Conservation (phyloP, 2,888 invertebrate genomes). For the Marronus borbonicus region DNA sequence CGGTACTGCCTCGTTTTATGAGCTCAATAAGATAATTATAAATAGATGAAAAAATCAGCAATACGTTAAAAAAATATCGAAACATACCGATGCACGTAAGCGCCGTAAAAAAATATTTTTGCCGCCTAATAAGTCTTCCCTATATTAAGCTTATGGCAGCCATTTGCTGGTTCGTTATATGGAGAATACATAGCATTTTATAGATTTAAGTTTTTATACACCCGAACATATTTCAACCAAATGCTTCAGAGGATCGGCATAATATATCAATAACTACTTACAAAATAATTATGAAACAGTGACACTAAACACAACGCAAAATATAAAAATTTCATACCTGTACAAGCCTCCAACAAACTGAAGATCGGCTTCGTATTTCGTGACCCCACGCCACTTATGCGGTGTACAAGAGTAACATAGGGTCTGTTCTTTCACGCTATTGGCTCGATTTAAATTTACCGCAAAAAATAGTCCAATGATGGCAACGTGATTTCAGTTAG, state of each 20-base stretch:
- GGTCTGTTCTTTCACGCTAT: constrained; percentile 67
- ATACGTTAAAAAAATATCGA: constrained; percentile 61
- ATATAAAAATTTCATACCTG: constrained; percentile 77
- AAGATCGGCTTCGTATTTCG: constrained; percentile 76
- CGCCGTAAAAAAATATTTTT: constrained; percentile 60
- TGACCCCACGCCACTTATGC: constrained; percentile 78
- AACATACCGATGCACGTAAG: constrained; percentile 48
- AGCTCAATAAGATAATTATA: constrained; percentile 60
- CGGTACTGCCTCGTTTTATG: constrained; percentile 16
- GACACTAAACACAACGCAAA: constrained; percentile 72
- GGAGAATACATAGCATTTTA: constrained; percentile 66
- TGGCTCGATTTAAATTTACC: constrained; percentile 76
- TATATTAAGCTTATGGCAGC: constrained; percentile 74
- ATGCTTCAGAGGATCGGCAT: constrained; percentile 61
- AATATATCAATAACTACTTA: constrained; percentile 64
- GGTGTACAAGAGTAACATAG: constrained; percentile 73
- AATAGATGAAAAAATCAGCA: constrained; percentile 63
- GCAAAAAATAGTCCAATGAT: constrained; percentile 75
- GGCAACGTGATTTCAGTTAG: constrained; percentile 70
- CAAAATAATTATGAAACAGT: constrained; percentile 69
- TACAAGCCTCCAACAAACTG: constrained; percentile 73
- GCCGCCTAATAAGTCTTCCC: constrained; percentile 60
- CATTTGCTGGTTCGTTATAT: constrained; percentile 72
- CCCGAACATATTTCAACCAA: constrained; percentile 60
- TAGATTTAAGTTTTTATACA: constrained; percentile 64